A percentile compares a stretch with the other conserved stretches of the same genome.
Conservation (phyloP, 2,797 vertebrate genomes). For the Pipistrellus pipistrellus region DNA sequence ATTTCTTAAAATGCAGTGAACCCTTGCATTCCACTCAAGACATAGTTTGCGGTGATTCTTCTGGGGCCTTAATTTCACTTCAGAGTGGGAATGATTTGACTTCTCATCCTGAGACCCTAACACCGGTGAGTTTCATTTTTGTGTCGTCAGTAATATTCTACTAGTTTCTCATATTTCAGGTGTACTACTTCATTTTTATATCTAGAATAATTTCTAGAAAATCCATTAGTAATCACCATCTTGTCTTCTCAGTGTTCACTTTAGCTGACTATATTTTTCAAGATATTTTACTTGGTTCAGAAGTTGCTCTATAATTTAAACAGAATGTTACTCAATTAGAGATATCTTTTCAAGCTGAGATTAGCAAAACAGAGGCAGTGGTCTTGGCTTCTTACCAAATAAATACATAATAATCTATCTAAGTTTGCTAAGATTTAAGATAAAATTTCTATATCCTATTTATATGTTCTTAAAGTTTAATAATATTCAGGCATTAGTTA, state of each 20-base stretch:
- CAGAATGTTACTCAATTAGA: neutral
- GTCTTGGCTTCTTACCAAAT: neutral
- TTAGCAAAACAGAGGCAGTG: neutral
- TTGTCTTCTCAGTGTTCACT: neutral
- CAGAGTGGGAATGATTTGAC: constrained; percentile 58
- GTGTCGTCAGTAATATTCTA: constrained; percentile 35
- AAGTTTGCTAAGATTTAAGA: neutral
- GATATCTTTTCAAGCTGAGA: constrained; percentile 19
- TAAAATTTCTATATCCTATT: neutral
- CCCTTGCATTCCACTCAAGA: constrained; percentile 72
- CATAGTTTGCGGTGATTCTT: constrained; percentile 68
- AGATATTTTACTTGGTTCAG: neutral
- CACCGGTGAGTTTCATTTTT: constrained; percentile 74
- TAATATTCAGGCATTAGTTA: neutral
- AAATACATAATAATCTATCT: neutral
- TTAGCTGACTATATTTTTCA: constrained; percentile 43
- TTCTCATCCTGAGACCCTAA: constrained; percentile 64
- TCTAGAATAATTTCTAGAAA: constrained; percentile 26
- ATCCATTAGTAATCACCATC: neutral
- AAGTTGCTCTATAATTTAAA: constrained; percentile 21
- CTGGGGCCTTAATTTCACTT: constrained; percentile 73
- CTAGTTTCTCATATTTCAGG: neutral
- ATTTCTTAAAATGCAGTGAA: constrained; percentile 80
- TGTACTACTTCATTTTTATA: neutral
- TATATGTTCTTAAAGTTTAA: neutral